Evolutionary conservation across 2,797 vertebrate species (phyloP).

Genomic region (Sebastes ruberrimus): DNA sequence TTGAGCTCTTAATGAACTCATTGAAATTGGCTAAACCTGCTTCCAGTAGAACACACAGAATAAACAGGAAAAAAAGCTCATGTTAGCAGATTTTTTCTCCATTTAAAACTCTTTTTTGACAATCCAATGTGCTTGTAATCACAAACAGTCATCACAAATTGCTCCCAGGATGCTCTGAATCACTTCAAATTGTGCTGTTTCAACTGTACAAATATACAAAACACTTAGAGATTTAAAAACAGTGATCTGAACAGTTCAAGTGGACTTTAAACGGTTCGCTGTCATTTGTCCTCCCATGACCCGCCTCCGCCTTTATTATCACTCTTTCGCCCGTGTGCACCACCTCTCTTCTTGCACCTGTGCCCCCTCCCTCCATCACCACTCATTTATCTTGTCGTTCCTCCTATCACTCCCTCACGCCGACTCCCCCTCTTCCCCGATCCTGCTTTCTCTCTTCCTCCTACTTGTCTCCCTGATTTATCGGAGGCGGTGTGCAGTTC

Average conservation of each 20-base stretch:
- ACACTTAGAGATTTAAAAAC: background rate
- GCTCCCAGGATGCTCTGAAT: background rate
- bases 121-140: background rate
- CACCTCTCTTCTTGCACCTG: conserved; percentile 64
- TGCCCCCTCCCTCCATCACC: conserved; percentile 43
- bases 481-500: conserved; percentile 75
- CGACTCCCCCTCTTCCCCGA: conserved; percentile 34
- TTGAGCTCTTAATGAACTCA: background rate
- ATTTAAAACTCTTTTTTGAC: background rate
- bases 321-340: conserved; percentile 7
- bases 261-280: background rate
- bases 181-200: background rate
- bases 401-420: conserved; percentile 46
- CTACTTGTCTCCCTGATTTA: conserved; percentile 76
- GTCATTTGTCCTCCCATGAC: conserved; percentile 26
- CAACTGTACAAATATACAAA: background rate
- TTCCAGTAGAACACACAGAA: background rate
- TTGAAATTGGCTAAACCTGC: background rate
- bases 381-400: conserved; percentile 63
- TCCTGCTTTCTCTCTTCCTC: conserved; percentile 54
- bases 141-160: background rate
- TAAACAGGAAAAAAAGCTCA: background rate
- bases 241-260: conserved; percentile 1
- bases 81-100: background rate
- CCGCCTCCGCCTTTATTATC: conserved; percentile 32